Conservation (phyloP, 1,140 invertebrate genomes). For the Drosophila nasuta region DNA sequence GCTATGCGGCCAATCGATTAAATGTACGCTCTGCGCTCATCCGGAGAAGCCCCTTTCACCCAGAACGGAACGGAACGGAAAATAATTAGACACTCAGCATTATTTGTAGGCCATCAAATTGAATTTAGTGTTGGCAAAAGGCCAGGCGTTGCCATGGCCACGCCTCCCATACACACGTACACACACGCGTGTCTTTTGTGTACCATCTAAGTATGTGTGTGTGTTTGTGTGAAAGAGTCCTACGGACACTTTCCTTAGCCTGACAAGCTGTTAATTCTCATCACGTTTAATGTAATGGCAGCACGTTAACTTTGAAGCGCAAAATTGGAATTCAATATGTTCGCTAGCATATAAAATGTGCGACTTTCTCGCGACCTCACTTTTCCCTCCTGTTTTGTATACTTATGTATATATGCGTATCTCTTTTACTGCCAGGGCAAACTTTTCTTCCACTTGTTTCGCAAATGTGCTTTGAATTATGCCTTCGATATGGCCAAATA, state of each 20-base stretch:
- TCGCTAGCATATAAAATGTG: constrained; percentile 69
- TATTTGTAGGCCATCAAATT: constrained; percentile 82
- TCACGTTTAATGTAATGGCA: constrained; percentile 81
- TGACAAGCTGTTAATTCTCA: constrained; percentile 77
- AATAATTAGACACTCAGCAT: constrained; percentile 81
- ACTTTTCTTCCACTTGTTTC: constrained; percentile 37
- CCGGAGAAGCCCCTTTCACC: neutral
- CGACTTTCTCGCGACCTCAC: constrained; percentile 23
- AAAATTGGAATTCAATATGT: constrained; percentile 83
- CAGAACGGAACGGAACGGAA: constrained; percentile 54
- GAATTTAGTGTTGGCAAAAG: constrained; percentile 75
- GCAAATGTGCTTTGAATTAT: constrained; percentile 65
- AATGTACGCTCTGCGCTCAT: constrained; percentile 10
- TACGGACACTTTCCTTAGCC: constrained; percentile 26
- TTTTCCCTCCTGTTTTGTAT: neutral
- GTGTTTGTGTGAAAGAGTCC: constrained; percentile 11
- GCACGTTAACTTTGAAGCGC: constrained; percentile 79
- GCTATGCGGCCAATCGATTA: constrained; percentile 27
- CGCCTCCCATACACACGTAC: constrained; percentile 32
- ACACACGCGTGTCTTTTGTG: constrained; percentile 27
- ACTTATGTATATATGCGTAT: constrained; percentile 37
- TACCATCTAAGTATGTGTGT: constrained; percentile 12
- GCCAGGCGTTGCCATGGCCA: constrained; percentile 62
- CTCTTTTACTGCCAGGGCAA: constrained; percentile 33
- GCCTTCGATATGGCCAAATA: constrained; percentile 32